phyloP scores from a whole-genome alignment of 1,140 invertebrate species.

The Nilaparvata lugens region DNA sequence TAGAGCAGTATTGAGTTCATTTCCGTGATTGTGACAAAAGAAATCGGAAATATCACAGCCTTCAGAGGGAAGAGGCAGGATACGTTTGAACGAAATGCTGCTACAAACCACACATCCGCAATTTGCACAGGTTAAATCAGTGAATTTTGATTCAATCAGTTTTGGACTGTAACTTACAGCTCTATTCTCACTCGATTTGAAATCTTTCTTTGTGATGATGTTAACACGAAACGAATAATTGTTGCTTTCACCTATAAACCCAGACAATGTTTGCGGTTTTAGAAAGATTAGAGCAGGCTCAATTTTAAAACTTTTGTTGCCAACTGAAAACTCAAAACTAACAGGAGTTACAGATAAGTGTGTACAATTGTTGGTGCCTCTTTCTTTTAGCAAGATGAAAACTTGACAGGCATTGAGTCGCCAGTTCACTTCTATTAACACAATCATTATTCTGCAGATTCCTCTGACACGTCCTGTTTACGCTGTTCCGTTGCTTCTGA shows the following conservation, averaged over 20 bases:
- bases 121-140: not conserved
- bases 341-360: no score
- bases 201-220: not conserved
- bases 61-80: slow-evolving; percentile 13
- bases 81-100: not conserved
- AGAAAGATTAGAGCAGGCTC: no score
- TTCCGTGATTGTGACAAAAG: slow-evolving; percentile 9
- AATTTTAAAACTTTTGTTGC: no score
- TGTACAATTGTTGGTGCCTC: no score
- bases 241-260: not conserved
- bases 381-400: no score
- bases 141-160: not conserved
- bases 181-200: not conserved
- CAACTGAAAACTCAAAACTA: no score
- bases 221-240: not conserved
- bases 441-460: not conserved
- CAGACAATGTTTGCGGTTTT: not conserved
- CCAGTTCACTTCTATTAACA: no score
- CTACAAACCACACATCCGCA: slow-evolving; percentile 6
- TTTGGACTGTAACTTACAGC: slow-evolving; percentile 1
- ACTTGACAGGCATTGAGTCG: no score
- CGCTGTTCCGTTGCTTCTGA: no score
- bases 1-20: not conserved
- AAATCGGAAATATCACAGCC: slow-evolving; percentile 7
- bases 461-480: not conserved